phyloP scores from a whole-genome alignment of 2,113 vertebrate genomes.

The Illadopsis cleaveri region DNA sequence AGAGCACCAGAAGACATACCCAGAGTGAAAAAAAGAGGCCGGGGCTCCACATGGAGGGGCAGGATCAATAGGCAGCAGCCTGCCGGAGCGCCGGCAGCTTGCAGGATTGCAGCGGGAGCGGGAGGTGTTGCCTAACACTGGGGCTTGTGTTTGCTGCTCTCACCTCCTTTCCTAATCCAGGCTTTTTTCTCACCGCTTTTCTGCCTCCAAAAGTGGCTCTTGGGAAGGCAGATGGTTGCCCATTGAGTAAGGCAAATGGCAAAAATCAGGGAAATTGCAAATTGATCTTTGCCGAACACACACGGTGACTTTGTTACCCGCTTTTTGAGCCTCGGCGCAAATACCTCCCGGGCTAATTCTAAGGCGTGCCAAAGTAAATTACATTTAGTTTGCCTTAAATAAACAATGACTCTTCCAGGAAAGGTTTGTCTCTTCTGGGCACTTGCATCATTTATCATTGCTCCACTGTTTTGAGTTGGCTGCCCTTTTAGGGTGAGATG shows the following conservation, averaged over 20 bases:
- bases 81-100: not conserved
- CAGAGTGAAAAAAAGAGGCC: not conserved
- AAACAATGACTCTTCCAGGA: constrained; percentile 75
- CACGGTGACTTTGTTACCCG: constrained; percentile 27
- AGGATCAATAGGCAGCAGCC: constrained; percentile 23
- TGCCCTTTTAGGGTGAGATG: constrained; percentile 72
- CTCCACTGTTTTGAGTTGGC: constrained; percentile 60
- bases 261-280: constrained; percentile 52
- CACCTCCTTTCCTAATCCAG: not conserved
- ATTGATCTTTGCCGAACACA: constrained; percentile 39
- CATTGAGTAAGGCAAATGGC: not conserved
- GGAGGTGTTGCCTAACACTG: not conserved
- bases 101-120: not conserved
- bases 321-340: constrained; percentile 17
- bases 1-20: constrained; percentile 24
- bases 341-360: constrained; percentile 50
- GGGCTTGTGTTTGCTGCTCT: constrained; percentile 4
- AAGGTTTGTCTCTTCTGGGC: constrained; percentile 69
- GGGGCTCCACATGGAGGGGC: not conserved
- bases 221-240: not conserved
- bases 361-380: constrained; percentile 57
- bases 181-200: not conserved
- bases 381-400: constrained; percentile 70
- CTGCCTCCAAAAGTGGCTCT: not conserved
- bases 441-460: constrained; percentile 75